A percentile compares a stretch with the other conserved stretches of the same genome.
Evolutionary conservation across 2,888 invertebrate species (phyloP).

Genomic region (Mythimna loreyi): DNA sequence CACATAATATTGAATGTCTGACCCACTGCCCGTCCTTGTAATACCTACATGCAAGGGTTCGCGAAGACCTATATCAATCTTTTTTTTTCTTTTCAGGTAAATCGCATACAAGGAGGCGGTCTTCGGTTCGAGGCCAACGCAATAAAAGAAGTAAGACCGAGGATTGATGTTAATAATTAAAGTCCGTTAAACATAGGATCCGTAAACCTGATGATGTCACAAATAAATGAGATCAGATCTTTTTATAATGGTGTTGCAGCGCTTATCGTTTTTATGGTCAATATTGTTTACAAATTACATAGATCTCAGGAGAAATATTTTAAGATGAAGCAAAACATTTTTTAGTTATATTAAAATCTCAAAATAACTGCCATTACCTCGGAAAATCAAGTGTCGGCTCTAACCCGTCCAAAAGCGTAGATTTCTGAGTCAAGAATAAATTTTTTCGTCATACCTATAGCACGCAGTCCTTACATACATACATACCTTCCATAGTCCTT

Average conservation of each 20-base stretch:
- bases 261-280: slow-evolving; percentile 4
- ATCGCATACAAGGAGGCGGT: slow-evolving; percentile 91
- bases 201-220: slow-evolving; percentile 44
- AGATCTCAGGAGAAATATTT: neutral
- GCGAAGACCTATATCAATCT: slow-evolving; percentile 45
- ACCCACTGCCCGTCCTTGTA: slow-evolving; percentile 25
- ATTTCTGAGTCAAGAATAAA: neutral
- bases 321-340: neutral
- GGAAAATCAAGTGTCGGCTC: neutral
- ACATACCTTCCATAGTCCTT: too few relatives aligned
- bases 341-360: neutral
- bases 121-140: slow-evolving; percentile 90
- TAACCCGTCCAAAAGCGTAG: neutral
- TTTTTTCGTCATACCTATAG: neutral
- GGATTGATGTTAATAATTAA: slow-evolving; percentile 48
- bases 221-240: slow-evolving; percentile 36
- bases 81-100: slow-evolving; percentile 83
- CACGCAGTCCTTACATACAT: neutral
- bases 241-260: slow-evolving; percentile 14
- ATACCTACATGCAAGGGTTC: slow-evolving; percentile 26
- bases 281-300: slow-evolving; percentile 2
- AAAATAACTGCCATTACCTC: neutral
- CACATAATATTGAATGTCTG: slow-evolving; percentile 16
- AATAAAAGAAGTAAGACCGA: slow-evolving; percentile 86
- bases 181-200: slow-evolving; percentile 20